Base-by-base conservation (phyloP, 2,888 invertebrate genomes). In the Anaspis maculata region DNA sequence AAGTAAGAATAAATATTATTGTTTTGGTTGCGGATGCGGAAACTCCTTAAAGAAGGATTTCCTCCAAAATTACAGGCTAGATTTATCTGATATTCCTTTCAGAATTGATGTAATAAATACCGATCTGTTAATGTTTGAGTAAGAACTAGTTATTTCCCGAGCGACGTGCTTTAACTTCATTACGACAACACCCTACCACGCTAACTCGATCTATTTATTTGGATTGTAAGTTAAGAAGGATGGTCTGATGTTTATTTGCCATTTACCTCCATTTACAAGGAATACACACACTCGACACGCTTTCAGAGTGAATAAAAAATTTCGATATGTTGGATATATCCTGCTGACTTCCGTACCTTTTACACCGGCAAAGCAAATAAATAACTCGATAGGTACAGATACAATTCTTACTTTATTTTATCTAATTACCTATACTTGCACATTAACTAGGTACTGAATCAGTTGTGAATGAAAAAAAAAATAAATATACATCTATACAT, bases 181-280 rank as follows among this genome's bases (percentile, higher is more conserved):
- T 59, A 58, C 42, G 39, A 42, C 48, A 46, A 42, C 45, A 44
- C 44, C 46, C 53, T 52, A 50, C 51, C 47, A 41, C 32, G 43
- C 45, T 57, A 62, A 62, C 56, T 54, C 47, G 57, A 61, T 60
- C 56, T 51, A 41, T 51, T 51, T 62, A 56, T 64, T 63, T 62
- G 49, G 37, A 34, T 45, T 52, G 61, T 57, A 62, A 64, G 62
- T 64, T 64, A 62, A 62, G 62, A 63, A 56, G 56, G 56, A 63
- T 62, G 56, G 53, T 46, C 42, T 48, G 39, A 29, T 61, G 57
- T 62, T 62, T 62, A 55, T 57, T 53, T 55, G 51, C 52, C 54
- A 59, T 59, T 60, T 56, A 51, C 38, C 40, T 37, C 42, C 34
- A 48, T 49, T 46, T 39, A 37, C 41, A 36, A 41, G 41, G 45